Evolutionary conservation across 2,888 invertebrate genomes (phyloP).

Genomic region (Orchesella flavescens): DNA sequence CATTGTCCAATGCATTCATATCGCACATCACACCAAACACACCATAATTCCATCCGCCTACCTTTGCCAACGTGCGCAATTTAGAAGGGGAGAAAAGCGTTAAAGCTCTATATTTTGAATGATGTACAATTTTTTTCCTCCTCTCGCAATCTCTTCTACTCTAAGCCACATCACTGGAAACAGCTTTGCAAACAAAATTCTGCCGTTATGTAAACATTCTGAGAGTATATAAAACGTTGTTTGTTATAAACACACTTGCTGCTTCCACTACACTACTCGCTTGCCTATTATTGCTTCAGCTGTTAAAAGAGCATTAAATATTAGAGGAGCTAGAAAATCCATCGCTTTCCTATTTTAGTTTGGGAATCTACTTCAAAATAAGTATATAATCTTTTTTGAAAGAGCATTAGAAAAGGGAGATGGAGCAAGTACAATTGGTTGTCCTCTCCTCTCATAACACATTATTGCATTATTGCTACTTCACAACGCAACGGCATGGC

Average conservation of each 20-base stretch:
- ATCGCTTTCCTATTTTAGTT: neutral
- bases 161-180: conserved; percentile 12
- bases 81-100: neutral
- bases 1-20: too few relatives aligned
- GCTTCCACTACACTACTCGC: conserved; percentile 3
- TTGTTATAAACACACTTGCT: neutral
- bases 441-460: too few relatives aligned
- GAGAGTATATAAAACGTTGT: neutral
- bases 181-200: conserved; percentile 41
- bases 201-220: conserved; percentile 31
- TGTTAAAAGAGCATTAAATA: neutral
- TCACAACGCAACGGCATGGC: too few relatives aligned
- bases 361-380: neutral
- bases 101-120: neutral
- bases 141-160: conserved; percentile 8
- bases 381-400: neutral
- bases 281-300: neutral
- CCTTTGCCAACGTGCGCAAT: too few relatives aligned
- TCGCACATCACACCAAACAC: too few relatives aligned
- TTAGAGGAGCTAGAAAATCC: neutral
- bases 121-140: conserved; percentile 32
- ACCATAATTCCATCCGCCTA: too few relatives aligned
- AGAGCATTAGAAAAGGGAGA: too few relatives aligned
- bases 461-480: too few relatives aligned
- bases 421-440: too few relatives aligned